Conservation (phyloP, 1,140 invertebrate genomes). For the Rhyzopertha dominica region DNA sequence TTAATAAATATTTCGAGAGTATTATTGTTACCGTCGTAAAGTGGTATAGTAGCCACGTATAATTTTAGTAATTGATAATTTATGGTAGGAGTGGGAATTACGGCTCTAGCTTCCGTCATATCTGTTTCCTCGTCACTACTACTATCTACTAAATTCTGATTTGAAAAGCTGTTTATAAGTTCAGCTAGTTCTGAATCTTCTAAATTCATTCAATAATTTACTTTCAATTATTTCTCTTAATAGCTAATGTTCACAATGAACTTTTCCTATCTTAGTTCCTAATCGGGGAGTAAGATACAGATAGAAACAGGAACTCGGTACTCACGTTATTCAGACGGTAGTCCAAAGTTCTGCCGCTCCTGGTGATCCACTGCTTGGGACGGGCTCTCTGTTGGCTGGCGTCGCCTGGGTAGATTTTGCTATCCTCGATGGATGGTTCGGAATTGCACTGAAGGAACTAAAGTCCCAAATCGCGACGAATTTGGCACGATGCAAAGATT, state of each 20-base stretch:
- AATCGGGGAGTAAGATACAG: not conserved
- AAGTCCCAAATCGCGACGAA: slow-evolving; percentile 8
- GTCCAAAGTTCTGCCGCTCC: not conserved
- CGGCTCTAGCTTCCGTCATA: not conserved
- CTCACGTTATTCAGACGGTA: slow-evolving; percentile 4
- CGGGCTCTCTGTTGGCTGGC: too few relatives aligned
- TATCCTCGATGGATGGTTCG: slow-evolving; percentile 2
- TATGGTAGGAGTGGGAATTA: not conserved
- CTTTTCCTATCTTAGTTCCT: slow-evolving; percentile 5
- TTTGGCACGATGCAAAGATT: slow-evolving; percentile 11
- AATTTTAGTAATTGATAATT: slow-evolving; percentile 8
- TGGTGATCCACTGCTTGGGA: not conserved
- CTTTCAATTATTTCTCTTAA: not conserved
- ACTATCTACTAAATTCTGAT: too few relatives aligned
- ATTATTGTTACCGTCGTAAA: slow-evolving; percentile 6
- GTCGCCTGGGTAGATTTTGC: slow-evolving; percentile 4
- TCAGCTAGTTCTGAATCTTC: slow-evolving; percentile 7
- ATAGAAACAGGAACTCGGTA: slow-evolving; percentile 8
- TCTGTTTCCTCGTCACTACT: too few relatives aligned
- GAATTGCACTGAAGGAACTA: slow-evolving; percentile 6
- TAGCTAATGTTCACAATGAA: slow-evolving; percentile 1
- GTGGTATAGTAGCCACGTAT: slow-evolving; percentile 8
- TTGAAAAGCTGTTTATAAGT: too few relatives aligned
- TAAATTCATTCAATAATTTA: not conserved
- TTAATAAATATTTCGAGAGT: slow-evolving; percentile 12